These are phyloP conservation scores for Silurus meridionalis DNA, from an alignment of 2,113 vertebrate species.

Conservation along the genomic window DNA sequence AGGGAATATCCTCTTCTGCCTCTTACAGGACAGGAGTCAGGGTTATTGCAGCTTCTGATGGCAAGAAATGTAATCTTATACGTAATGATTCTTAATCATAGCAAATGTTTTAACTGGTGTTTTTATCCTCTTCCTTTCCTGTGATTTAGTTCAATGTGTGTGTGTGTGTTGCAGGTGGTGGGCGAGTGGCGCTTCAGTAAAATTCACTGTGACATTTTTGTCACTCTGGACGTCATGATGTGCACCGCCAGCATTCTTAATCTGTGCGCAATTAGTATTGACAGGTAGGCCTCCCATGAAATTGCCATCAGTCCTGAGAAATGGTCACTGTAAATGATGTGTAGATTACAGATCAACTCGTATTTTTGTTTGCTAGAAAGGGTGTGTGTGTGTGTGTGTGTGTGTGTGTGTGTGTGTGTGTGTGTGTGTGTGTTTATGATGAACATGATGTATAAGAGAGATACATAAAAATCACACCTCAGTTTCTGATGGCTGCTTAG, in stretches of 20 bases:
- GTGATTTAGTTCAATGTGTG: not conserved
- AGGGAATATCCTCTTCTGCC: not conserved
- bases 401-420: too few relatives aligned
- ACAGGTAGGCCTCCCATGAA: constrained; percentile 83
- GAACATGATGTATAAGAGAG: not conserved
- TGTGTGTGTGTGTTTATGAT: too few relatives aligned
- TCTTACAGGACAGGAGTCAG: not conserved
- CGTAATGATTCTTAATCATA: not conserved
- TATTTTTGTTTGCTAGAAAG: not conserved
- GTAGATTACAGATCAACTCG: constrained; percentile 14
- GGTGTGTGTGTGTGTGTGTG: too few relatives aligned
- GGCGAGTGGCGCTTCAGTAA: constrained; percentile 96
- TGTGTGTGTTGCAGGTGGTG: constrained; percentile 80
- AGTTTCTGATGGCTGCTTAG: not conserved
- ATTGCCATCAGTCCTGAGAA: constrained; percentile 24
- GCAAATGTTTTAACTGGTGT: not conserved
- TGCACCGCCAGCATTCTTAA: constrained; percentile 98
- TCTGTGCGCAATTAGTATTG: constrained; percentile 98
- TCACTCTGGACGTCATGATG: constrained; percentile 98
- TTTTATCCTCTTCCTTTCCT: not conserved
- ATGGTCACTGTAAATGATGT: constrained; percentile 5
- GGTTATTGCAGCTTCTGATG: not conserved
- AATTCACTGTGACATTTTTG: constrained; percentile 97
- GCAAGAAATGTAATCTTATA: not conserved
- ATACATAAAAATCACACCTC: not conserved